Evolutionary conservation across 2,113 vertebrate species (phyloP), one percentile per base, ranked within the genome.

Genomic region (Telmatochromis brachygnathus): DNA sequence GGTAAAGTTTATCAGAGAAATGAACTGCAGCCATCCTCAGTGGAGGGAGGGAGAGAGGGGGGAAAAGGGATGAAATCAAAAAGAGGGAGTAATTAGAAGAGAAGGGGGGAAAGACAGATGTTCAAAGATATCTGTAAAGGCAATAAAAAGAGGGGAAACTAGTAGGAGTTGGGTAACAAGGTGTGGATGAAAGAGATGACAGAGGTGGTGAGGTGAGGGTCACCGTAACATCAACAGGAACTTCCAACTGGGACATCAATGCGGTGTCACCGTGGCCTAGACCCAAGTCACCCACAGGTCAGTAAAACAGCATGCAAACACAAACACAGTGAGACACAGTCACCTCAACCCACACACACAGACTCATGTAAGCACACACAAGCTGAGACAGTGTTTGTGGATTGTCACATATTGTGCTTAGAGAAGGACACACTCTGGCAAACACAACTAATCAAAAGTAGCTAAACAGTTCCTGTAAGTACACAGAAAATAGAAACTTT

Each of bases 211-310:
- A 85, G 87, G 83, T 81, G 87, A 87, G 81, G 91, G 92, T 95
- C 88, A 93, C 88, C 81, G 6, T 85, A 90, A 93, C 86, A 85
- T 87, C 85, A 85, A 75, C 42, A 92, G 90, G 82, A 87, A 84
- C 77, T 88, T 23, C 87, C 87, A 90, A 93, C 92, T 89, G 85
- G 19, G 17, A 35, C 10, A 33, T 83, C 70, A 55, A 11, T 6
- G 19, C 3, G 2, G 33, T 86, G 91, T 91, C 87, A 84, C 21
- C 2, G 1, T 62, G 42, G 53, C 65, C 91, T 79, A 39, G 51
- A 68, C 77, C 83, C 42, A 82, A 65, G 14, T 85, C 84, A 84
- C 84, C 82, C n/a, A 30, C 81, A 89, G 91, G 90, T 94, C 92
- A 91, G 68, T 77, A 68, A 79, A 87, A 83, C 87, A 68, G 45